Conservation (phyloP, 53 echinoderm and acorn worm species). For the Arbacia lixula region DNA sequence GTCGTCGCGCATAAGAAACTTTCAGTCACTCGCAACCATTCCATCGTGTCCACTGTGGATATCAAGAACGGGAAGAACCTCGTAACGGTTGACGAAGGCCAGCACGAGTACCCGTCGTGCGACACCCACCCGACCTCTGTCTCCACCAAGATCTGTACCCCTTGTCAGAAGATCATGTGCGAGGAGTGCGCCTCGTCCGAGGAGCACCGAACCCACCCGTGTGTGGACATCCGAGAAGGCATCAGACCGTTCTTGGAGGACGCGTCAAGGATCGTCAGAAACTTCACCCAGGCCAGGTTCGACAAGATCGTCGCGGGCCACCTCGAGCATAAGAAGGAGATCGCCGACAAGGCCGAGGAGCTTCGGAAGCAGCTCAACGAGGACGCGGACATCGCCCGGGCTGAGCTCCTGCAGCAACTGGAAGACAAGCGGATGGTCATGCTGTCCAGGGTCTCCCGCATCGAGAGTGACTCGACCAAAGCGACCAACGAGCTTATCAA, state of each 20-base stretch:
- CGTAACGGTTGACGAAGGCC: not conserved
- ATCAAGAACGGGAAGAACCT: constrained; percentile 35
- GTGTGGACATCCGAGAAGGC: constrained; percentile 30
- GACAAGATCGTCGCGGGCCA: constrained; percentile 40
- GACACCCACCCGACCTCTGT: not conserved
- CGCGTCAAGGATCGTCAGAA: not conserved
- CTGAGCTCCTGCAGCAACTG: constrained; percentile 46
- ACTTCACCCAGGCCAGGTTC: constrained; percentile 12
- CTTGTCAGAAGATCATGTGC: constrained; percentile 32
- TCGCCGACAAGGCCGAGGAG: constrained; percentile 49
- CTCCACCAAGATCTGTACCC: constrained; percentile 20
- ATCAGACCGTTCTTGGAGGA: constrained; percentile 37
- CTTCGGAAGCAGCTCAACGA: constrained; percentile 48
- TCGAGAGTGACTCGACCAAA: constrained; percentile 40
- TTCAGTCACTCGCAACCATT: constrained; percentile 37
- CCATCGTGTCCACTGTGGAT: constrained; percentile 17
- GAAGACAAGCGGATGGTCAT: constrained; percentile 43
- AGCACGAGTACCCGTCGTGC: constrained; percentile 4
- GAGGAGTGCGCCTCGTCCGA: constrained; percentile 12
- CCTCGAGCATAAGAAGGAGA: constrained; percentile 45
- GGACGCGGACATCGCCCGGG: constrained; percentile 32
- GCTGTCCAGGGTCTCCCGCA: constrained; percentile 33
- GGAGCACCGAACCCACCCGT: constrained; percentile 12
- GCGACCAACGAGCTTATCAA: constrained; percentile 53
- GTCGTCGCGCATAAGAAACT: constrained; percentile 47